Evolutionary conservation across 23 tunicate genomes (phyloP).

Genomic region (Trididemnum nubilum): DNA sequence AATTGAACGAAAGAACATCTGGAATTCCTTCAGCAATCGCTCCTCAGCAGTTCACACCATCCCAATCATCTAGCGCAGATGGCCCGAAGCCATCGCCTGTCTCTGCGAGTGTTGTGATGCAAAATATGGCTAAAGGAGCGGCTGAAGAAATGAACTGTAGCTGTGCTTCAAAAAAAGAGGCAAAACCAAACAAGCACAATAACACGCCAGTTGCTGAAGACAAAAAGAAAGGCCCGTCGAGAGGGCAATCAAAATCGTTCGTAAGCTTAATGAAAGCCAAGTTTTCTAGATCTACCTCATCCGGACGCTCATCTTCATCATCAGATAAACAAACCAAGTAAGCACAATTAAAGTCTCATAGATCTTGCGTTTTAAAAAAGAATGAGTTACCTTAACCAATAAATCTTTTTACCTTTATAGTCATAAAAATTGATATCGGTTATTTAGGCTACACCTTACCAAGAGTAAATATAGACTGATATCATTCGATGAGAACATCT

Average conservation of each 20-base stretch:
- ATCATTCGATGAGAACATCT: too few relatives aligned
- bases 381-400: too few relatives aligned
- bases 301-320: neutral
- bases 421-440: too few relatives aligned
- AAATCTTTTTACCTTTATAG: too few relatives aligned
- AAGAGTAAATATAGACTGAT: too few relatives aligned
- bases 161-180: neutral
- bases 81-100: neutral
- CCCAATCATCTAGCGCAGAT: neutral
- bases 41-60: neutral
- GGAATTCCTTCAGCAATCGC: neutral
- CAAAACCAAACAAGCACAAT: neutral
- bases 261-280: constrained; percentile 73
- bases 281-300: constrained; percentile 34
- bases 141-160: neutral
- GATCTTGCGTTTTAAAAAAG: too few relatives aligned
- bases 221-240: constrained; percentile 27
- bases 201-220: neutral
- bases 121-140: neutral
- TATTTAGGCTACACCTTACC: too few relatives aligned
- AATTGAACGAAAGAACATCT: neutral
- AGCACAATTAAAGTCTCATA: neutral
- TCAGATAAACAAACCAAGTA: constrained; percentile 14
- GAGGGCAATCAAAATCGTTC: constrained; percentile 39
- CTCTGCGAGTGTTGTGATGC: neutral